Base-by-base conservation (phyloP, 2,113 vertebrate genomes). In the Ictalurus furcatus region DNA sequence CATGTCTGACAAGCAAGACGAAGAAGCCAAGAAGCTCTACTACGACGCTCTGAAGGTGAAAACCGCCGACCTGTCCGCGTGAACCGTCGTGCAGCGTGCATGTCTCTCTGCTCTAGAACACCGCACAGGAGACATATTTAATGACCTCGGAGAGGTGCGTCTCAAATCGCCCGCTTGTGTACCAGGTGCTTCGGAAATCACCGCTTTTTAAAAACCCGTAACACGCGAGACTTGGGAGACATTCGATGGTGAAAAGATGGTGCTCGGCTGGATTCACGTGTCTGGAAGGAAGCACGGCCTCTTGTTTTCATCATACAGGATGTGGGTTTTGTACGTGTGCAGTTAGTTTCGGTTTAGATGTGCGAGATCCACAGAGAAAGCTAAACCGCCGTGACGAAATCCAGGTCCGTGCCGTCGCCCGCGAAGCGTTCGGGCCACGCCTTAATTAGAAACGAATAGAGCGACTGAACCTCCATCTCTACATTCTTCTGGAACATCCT, bases 1-100 rank as follows among this genome's bases (percentile, higher is more conserved):
- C 91, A 99, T 99, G 98, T 98, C 98, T 28, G 97, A 98, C 96
- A 99, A 96, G 95, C 97, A 95, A 48, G 98, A 99, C 93, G 96
- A 98, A 92, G 98, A 99, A 85, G 98, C 95, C 90, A 98, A 97
- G 95, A 98, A 97, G 94, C 97, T 99, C 95, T 99, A 99, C 96
- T 99, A 98, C 44, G 97, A 98, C 71, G 96, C 98, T 89, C 94
- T 99, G 93, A 97, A 98, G 98, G 98, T 99, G 97, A 95, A 28
- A 56, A 28, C 58, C 56, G 25, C 23, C 34, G 6, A 63, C 30
- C 34, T 59, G n/a, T 30, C 9, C 14, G 40, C 28, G 21, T 78
- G 74, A 37, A 9, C 34, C 21, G 69, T 23, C 16, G n/a, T 9
- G 4, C 54, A 30, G 52, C 52, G 2, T 58, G 79, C 79, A 34